phyloP scores from a whole-genome alignment of 2,888 invertebrate species.

The Cordilura impudica region DNA sequence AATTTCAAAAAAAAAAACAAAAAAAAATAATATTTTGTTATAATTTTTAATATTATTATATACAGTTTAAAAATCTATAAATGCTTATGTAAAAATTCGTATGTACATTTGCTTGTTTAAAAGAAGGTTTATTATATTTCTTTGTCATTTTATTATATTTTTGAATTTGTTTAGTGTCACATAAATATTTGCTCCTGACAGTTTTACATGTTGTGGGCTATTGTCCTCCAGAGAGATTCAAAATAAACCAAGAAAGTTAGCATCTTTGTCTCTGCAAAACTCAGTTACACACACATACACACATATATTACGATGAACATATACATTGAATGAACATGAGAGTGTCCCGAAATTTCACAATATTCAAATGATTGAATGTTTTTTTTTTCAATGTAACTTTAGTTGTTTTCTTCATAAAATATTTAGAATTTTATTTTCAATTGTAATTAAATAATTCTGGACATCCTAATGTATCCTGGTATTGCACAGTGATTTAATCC shows the following conservation, averaged over 20 bases:
- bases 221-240: conserved; percentile 43
- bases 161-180: conserved; percentile 57
- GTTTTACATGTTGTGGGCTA: conserved; percentile 35
- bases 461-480: no score
- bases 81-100: not conserved
- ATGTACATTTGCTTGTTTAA: not conserved
- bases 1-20: not conserved
- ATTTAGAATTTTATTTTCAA: no score
- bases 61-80: no score
- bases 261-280: conserved; percentile 16
- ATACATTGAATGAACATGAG: no score
- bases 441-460: no score
- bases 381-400: no score
- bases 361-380: no score
- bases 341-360: no score
- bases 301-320: no score
- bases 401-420: no score
- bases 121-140: not conserved
- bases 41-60: not conserved
- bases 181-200: conserved; percentile 57
- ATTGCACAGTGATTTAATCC: no score
- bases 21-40: conserved; percentile 15
- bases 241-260: conserved; percentile 39
- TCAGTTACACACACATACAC: not conserved
- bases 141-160: not conserved